Conservation (phyloP, 2,888 invertebrate species). For the Gastrophysa polygoni region DNA sequence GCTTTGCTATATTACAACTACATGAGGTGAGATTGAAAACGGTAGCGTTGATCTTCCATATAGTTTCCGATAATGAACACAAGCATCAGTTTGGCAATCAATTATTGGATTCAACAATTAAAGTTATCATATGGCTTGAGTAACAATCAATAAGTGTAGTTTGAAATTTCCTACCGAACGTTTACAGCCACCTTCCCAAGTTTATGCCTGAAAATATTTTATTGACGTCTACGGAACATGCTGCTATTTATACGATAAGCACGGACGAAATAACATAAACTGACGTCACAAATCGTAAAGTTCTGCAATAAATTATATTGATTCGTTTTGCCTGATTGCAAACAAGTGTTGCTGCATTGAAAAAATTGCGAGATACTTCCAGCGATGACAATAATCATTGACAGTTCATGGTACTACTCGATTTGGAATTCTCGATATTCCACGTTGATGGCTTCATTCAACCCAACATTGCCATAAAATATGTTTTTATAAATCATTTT, state of each 20-base stretch:
- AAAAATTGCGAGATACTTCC: constrained; percentile 27
- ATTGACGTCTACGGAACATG: constrained; percentile 43
- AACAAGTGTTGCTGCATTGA: constrained; percentile 43
- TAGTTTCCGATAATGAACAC: background rate
- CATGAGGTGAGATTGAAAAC: too few relatives aligned
- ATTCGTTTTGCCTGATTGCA: constrained; percentile 54
- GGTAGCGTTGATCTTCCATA: background rate
- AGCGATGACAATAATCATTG: constrained; percentile 24
- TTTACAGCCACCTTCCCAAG: constrained; percentile 35
- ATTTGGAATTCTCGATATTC: background rate
- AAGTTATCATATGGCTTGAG: constrained; percentile 30
- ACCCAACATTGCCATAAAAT: background rate
- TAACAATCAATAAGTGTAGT: constrained; percentile 36
- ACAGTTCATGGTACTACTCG: background rate
- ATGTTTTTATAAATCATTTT: too few relatives aligned
- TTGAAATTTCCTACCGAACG: constrained; percentile 34
- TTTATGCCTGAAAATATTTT: constrained; percentile 47
- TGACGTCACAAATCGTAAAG: constrained; percentile 54
- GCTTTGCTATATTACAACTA: too few relatives aligned
- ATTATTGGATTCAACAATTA: constrained; percentile 35
- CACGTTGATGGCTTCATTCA: background rate
- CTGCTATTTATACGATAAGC: constrained; percentile 50
- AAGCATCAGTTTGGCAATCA: constrained; percentile 29
- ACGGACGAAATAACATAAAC: constrained; percentile 50
- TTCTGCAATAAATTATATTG: constrained; percentile 53